These are phyloP conservation scores for Xenopus petersii DNA, from an alignment of 2,797 vertebrate species.

Conservation along the genomic window DNA sequence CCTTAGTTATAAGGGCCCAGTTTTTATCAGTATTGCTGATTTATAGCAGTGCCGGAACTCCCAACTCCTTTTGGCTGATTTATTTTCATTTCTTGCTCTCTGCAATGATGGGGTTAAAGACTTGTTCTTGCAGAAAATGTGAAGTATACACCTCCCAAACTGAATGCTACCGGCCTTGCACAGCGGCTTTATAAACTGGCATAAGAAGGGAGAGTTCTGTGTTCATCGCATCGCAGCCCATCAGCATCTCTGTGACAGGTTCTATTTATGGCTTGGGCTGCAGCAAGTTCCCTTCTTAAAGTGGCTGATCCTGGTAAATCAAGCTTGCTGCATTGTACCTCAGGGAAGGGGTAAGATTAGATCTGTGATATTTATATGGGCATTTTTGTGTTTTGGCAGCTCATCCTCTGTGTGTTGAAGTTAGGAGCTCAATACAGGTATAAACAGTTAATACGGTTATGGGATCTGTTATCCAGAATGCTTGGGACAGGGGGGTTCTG, in stretches of 20 bases:
- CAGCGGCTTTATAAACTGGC: conserved; percentile 21
- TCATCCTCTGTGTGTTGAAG: too few species aligned
- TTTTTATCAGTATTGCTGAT: too few species aligned
- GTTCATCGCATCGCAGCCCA: conserved; percentile 31
- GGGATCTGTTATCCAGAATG: too few species aligned
- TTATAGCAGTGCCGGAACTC: too few species aligned
- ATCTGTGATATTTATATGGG: background rate
- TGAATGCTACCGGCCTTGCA: conserved; percentile 22
- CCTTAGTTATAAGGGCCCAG: too few species aligned
- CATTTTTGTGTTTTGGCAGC: too few species aligned
- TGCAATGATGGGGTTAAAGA: too few species aligned
- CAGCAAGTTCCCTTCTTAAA: conserved; percentile 33
- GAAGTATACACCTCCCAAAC: background rate
- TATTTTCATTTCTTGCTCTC: too few species aligned
- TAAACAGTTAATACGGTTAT: too few species aligned
- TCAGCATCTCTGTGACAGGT: conserved; percentile 37
- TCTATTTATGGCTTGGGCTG: conserved; percentile 38
- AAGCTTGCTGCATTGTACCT: conserved; percentile 14
- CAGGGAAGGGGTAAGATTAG: background rate
- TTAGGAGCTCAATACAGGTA: too few species aligned
- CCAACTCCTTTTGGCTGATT: background rate
- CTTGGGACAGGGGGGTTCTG: too few species aligned
- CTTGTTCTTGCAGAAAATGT: too few species aligned
- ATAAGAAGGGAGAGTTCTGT: conserved; percentile 37
- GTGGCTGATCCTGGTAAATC: conserved; percentile 6